Evolutionary conservation across 2,888 invertebrate genomes (phyloP).

Genomic region (Agriotes lineatus): DNA sequence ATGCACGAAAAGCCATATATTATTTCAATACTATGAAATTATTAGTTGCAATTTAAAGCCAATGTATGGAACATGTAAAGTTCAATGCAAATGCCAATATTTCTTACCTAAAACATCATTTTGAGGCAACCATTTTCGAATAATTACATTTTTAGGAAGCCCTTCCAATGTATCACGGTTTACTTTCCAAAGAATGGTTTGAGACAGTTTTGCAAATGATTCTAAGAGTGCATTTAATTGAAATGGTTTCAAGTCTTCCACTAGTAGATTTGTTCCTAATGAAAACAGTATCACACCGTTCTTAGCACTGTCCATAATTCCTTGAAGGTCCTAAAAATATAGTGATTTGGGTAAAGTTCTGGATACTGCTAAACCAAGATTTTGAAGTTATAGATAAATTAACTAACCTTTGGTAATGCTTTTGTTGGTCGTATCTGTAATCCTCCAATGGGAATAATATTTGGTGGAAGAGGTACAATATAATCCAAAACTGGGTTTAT

Average conservation of each 20-base stretch:
- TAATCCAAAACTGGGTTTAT: slow-evolving; percentile 55
- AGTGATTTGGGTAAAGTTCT: no score
- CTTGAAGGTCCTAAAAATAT: slow-evolving; percentile 54
- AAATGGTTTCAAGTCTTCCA: slow-evolving; percentile 47
- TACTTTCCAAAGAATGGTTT: slow-evolving; percentile 62
- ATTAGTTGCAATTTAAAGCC: no score
- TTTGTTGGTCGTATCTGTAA: slow-evolving; percentile 56
- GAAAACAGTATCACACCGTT: slow-evolving; percentile 61
- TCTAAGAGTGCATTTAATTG: slow-evolving; percentile 43
- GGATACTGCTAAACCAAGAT: no score
- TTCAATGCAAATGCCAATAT: not conserved
- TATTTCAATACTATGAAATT: no score
- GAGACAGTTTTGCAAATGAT: slow-evolving; percentile 58
- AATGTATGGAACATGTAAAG: no score
- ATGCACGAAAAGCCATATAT: not conserved
- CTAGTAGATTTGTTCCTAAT: slow-evolving; percentile 58
- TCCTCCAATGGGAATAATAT: slow-evolving; percentile 62
- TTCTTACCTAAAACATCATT: slow-evolving; percentile 59
- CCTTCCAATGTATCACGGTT: slow-evolving; percentile 52
- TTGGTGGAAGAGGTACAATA: slow-evolving; percentile 58
- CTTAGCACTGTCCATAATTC: slow-evolving; percentile 49
- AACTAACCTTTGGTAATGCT: slow-evolving; percentile 56
- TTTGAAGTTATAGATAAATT: no score
- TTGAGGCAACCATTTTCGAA: slow-evolving; percentile 61
- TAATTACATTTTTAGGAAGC: slow-evolving; percentile 59